Base-by-base conservation (phyloP, 2,113 vertebrate species). In the Takifugu bimaculatus region DNA sequence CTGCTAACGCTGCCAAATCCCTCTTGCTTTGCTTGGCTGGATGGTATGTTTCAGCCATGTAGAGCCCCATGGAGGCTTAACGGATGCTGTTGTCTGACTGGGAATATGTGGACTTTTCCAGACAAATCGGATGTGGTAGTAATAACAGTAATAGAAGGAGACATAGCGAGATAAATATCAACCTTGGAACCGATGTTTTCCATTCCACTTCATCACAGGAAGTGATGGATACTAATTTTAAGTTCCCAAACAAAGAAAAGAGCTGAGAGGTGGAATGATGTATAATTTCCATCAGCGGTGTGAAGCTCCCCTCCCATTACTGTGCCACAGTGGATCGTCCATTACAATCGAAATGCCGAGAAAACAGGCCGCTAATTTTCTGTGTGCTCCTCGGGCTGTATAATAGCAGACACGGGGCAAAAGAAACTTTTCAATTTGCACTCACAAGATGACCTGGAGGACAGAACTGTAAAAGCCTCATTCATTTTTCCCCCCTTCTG, bases 371-470 rank as follows among this genome's bases (percentile, higher is more conserved):
- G 64, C 51, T 63, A 57, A 63, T 62, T 71, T 20, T 57, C 20
- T 64, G 35, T 58, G 29, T 53, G 60, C 62, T 69, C 77, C 75
- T 52, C 20, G 50, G 71, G 74, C 69, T 74, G 63, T 53, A 65
- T 72, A 60, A 63, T n/a, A 54, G 63, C 25, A 80, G 51, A 25
- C 35, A 58, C 51, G 63, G 29, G 51, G 42, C 55, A 74, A 74
- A 64, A 80, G 65, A 65, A 79, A 79, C 66, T 54, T 83, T 79
- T 76, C 74, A 69, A 77, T 80, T 78, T 81, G 65, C 61, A 72
- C 54, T 50, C 57, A 29, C 15, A 39, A 10, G 35, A 39, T 39
- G 35, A 39, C 35, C 35, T 39, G 35, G 35, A 39, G 35, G 35
- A 45, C 60, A 57, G 15, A 64, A 68, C 64, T 50, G 27, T 15